A percentile compares a stretch with the other conserved stretches of the same genome.
These are phyloP conservation scores for Cephus nigrinus DNA, from an alignment of 2,888 invertebrate genomes.

Conservation along the genomic window DNA sequence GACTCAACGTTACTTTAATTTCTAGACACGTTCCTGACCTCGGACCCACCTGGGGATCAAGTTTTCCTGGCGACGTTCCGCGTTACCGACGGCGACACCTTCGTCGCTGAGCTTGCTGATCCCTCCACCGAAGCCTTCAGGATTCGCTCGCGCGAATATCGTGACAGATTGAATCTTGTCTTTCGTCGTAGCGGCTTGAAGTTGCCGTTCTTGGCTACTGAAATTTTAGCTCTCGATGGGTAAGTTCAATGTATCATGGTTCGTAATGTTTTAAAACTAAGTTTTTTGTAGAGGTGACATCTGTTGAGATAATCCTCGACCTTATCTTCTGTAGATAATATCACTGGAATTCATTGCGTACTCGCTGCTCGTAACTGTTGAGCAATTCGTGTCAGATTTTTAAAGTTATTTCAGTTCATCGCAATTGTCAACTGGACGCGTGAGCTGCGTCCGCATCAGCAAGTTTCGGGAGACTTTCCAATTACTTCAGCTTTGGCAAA, in stretches of 20 bases:
- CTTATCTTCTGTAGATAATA: background rate
- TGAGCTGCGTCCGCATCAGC: background rate
- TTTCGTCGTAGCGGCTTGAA: conserved; percentile 80
- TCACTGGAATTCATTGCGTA: background rate
- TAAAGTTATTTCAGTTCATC: background rate
- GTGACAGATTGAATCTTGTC: conserved; percentile 79
- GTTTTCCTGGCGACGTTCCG: conserved; percentile 86
- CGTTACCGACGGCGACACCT: conserved; percentile 77
- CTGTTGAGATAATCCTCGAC: background rate
- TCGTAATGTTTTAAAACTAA: background rate
- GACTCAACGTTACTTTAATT: conserved; percentile 49
- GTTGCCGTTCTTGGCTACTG: conserved; percentile 81
- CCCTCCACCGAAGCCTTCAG: conserved; percentile 78
- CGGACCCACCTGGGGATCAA: conserved; percentile 81
- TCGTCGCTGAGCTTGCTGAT: conserved; percentile 75
- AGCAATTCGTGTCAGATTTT: background rate
- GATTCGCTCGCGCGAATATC: conserved; percentile 79
- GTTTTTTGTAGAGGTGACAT: background rate
- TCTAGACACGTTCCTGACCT: conserved; percentile 80
- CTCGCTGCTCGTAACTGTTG: background rate
- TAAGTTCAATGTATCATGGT: conserved; percentile 62
- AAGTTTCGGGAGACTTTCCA: background rate
- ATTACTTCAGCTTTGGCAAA: background rate
- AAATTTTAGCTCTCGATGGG: conserved; percentile 88
- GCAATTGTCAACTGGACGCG: background rate